Base-by-base conservation (phyloP, 2,888 invertebrate species). In the Aspidiotus destructor region DNA sequence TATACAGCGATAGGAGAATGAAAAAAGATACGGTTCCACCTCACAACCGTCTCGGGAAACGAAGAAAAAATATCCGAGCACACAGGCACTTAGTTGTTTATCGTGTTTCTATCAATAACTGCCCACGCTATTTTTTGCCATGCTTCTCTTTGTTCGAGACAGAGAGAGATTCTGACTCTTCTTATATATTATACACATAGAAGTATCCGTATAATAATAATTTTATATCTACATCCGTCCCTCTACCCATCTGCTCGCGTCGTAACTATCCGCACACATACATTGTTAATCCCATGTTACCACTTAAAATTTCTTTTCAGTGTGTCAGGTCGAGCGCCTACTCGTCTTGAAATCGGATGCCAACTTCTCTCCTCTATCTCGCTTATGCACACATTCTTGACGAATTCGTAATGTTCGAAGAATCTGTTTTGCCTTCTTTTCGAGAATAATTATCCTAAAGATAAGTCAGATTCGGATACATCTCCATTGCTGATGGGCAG, bases 331-430 rank as follows among this genome's bases (percentile, higher is more conserved):
- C 57, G 48, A 57, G 57, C 57, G 57, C 17, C 57, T 57, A 57
- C 57, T 57, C 17, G 57, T 57, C 57, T 57, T 16, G 57, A 57
- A 57, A 57, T 57, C 57, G 6, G 57, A 57, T 57, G 57, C 57
- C 57, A 57, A 57, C 48, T 48, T 3, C n/a, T 48, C n/a, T 48
- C 28, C 28, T 28, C 28, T 5, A 28, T 28, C 28, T 28, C 28
- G 28, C 28, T 28, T 28, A 28, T 28, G 28, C 28, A 28, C 28
- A 28, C 28, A 48, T 48, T 48, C 48, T 48, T 48, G 48, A 48
- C n/a, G 48, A 13, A 48, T 48, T 48, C n/a, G 48, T 48, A 48
- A n/a, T n/a, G n/a, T 48, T 11, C 48, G 48, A 48, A 48, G 48
- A 48, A 48, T 48, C 6, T n/a, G 10, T n/a, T 11, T 6, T 11